Evolutionary conservation across 1,140 invertebrate species (phyloP).

Genomic region (Drosophila funebris): DNA sequence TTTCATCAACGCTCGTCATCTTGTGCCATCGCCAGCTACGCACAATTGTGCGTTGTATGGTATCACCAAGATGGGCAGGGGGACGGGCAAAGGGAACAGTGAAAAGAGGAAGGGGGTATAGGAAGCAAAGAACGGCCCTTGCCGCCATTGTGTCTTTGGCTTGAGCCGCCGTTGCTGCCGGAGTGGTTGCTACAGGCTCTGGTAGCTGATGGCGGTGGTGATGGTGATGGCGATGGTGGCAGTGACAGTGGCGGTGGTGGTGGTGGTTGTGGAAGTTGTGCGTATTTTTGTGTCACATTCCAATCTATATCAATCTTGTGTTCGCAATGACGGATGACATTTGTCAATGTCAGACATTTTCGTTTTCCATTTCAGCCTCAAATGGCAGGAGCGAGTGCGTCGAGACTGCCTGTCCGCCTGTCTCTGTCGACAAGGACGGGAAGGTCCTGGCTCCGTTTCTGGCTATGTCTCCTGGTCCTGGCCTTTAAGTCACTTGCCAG

Average conservation of each 20-base stretch:
- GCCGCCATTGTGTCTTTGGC: constrained; percentile 55
- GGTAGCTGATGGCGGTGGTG: constrained; percentile 38
- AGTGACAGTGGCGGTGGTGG: constrained; percentile 17
- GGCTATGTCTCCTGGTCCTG: no score
- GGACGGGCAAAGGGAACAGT: background rate
- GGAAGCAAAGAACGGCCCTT: constrained; percentile 22
- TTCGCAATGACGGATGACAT: constrained; percentile 84
- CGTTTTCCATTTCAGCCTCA: constrained; percentile 83
- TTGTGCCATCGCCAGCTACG: constrained; percentile 74
- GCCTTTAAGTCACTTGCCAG: constrained; percentile 69
- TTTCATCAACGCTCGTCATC: constrained; percentile 81
- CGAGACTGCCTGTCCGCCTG: background rate
- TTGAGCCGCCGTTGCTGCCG: constrained; percentile 17
- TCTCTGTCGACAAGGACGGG: constrained; percentile 15
- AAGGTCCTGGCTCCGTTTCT: constrained; percentile 31
- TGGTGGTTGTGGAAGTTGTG: constrained; percentile 73
- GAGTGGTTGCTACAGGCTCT: constrained; percentile 41
- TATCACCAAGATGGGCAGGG: constrained; percentile 11
- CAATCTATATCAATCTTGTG: constrained; percentile 84
- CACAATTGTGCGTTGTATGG: constrained; percentile 50
- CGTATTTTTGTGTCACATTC: constrained; percentile 84
- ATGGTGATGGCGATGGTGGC: constrained; percentile 29
- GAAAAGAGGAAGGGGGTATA: background rate
- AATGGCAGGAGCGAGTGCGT: constrained; percentile 57
- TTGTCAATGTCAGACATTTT: constrained; percentile 84